phyloP scores from a whole-genome alignment of 2,113 vertebrate genomes.

The Microcebus tavaratra region DNA sequence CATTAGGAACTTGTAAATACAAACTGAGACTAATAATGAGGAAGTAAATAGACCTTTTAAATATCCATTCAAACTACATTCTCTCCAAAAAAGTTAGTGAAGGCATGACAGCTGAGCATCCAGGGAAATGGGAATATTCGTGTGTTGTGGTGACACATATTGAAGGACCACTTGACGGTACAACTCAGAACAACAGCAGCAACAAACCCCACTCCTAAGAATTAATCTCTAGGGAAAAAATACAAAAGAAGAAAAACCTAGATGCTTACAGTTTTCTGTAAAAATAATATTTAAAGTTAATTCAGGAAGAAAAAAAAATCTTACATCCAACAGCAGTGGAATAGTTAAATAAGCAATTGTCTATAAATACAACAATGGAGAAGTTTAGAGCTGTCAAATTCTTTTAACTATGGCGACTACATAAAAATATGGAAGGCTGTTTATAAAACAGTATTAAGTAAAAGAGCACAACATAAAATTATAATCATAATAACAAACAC shows the following conservation, averaged over 20 bases:
- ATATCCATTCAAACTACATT: background rate
- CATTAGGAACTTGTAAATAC: background rate
- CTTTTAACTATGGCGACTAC: background rate
- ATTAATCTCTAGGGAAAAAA: background rate
- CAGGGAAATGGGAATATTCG: accelerated
- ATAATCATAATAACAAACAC: background rate
- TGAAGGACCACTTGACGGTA: background rate
- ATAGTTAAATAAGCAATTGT: background rate
- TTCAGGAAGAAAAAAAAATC: background rate
- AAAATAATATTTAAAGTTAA: background rate
- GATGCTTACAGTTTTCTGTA: background rate
- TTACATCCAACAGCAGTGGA: background rate
- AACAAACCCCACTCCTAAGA: background rate
- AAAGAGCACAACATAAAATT: background rate
- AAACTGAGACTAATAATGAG: background rate
- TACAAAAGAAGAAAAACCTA: background rate
- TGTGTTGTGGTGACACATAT: background rate
- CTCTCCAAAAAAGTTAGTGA: background rate
- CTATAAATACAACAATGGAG: background rate
- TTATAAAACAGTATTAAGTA: background rate
- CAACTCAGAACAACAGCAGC: background rate
- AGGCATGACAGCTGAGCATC: background rate
- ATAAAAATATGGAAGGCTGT: background rate
- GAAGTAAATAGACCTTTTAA: background rate
- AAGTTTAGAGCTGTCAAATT: background rate